A percentile compares a stretch with the other conserved stretches of the same genome.
Conservation (phyloP, 2,797 vertebrate genomes). For the Enteromius treurensis region DNA sequence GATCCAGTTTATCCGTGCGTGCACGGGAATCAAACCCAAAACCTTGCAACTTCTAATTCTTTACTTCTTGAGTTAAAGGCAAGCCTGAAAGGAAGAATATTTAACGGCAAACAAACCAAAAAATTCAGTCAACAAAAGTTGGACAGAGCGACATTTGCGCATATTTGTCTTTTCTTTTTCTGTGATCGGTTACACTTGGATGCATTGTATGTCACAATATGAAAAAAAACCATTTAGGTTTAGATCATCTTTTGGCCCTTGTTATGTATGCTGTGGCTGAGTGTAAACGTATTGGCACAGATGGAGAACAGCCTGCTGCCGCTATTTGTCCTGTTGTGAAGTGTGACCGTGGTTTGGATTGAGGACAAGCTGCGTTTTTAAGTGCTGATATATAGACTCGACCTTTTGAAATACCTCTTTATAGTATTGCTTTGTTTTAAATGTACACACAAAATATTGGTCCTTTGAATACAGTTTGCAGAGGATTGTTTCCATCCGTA, state of each 20-base stretch:
- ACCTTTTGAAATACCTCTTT: constrained; percentile 9
- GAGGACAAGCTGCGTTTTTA: constrained; percentile 57
- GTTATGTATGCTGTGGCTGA: constrained; percentile 31
- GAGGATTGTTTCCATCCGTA: background rate
- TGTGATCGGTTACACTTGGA: background rate
- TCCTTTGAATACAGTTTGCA: background rate
- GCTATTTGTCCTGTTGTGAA: constrained; percentile 70
- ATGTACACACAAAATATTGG: background rate
- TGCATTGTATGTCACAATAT: background rate
- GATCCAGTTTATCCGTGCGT: background rate
- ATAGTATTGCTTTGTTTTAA: background rate
- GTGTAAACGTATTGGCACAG: constrained; percentile 62
- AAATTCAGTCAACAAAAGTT: background rate
- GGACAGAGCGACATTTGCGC: background rate
- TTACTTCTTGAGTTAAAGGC: background rate
- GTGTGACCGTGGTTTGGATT: constrained; percentile 65
- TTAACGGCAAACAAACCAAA: background rate
- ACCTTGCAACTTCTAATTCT: background rate
- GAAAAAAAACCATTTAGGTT: too few species aligned
- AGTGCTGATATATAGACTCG: background rate
- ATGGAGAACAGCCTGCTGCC: constrained; percentile 64
- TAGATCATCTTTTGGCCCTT: background rate
- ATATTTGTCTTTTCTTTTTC: background rate
- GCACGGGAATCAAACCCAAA: background rate
- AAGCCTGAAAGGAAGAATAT: background rate